These are phyloP conservation scores for Parascotia fuliginaria DNA, from an alignment of 2,888 invertebrate species.

Conservation along the genomic window DNA sequence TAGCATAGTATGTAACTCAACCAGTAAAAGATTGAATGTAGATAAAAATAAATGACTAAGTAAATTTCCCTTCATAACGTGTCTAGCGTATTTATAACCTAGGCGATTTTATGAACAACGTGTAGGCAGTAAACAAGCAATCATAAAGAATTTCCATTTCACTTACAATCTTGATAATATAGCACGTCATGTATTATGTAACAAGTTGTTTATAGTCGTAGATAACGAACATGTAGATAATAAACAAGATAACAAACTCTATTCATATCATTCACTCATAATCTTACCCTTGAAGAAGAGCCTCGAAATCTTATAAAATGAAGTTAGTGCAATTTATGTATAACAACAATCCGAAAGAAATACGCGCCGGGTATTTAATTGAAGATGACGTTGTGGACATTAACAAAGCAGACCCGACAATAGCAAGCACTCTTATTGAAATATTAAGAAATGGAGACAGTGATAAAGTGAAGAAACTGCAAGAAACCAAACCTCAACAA, in stretches of 20 bases:
- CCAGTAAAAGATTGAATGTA: no score
- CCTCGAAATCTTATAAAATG: no score
- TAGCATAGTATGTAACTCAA: no score
- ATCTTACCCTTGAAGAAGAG: conserved; percentile 4
- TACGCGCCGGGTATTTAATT: conserved; percentile 86
- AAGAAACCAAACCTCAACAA: conserved; percentile 18
- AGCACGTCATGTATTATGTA: background rate
- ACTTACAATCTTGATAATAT: background rate
- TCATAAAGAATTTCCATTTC: background rate
- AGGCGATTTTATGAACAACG: background rate
- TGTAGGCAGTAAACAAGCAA: background rate
- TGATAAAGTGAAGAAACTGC: conserved; percentile 52
- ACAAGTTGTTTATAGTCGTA: background rate
- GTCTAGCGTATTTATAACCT: no score
- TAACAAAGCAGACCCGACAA: conserved; percentile 80
- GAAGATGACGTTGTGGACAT: conserved; percentile 87
- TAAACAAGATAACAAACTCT: background rate
- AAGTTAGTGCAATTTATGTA: conserved; percentile 89
- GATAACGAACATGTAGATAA: background rate
- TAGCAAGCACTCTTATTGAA: conserved; percentile 66
- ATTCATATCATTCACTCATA: background rate
- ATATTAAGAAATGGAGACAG: conserved; percentile 66
- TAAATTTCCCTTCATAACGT: no score
- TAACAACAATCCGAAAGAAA: conserved; percentile 74
- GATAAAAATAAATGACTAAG: no score